Conservation (phyloP, 1,140 invertebrate genomes). For the Magallana gigas region DNA sequence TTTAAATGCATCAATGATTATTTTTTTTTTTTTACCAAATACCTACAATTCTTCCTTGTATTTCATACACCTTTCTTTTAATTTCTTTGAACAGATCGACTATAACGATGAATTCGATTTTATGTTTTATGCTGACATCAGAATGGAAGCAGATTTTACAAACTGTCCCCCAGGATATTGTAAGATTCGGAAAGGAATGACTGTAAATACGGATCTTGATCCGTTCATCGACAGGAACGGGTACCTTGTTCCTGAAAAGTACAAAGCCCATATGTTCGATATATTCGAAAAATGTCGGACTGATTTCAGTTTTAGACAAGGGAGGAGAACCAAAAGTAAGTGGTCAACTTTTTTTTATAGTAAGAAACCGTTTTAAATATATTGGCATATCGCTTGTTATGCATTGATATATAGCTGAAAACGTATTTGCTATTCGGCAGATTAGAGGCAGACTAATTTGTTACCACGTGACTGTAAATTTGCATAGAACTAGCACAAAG, state of each 20-base stretch:
- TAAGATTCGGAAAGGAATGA: slow-evolving; percentile 8
- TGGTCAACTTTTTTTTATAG: too few species aligned
- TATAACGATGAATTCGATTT: slow-evolving; percentile 40
- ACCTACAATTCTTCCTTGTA: too few species aligned
- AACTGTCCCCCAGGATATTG: slow-evolving; percentile 17
- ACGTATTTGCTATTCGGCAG: too few species aligned
- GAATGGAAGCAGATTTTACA: background rate
- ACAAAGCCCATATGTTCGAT: slow-evolving; percentile 2
- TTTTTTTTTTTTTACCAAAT: too few species aligned
- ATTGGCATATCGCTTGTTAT: too few species aligned
- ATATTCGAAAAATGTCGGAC: background rate
- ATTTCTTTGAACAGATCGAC: slow-evolving; percentile 2
- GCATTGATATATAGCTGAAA: too few species aligned
- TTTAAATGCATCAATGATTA: too few species aligned
- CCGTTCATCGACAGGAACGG: background rate
- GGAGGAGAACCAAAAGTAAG: background rate
- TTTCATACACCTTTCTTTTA: background rate
- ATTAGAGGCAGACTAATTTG: too few species aligned
- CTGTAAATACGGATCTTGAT: background rate
- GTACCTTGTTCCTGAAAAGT: background rate
- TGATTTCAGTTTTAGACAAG: background rate
- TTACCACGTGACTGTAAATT: too few species aligned
- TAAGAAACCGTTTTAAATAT: too few species aligned
- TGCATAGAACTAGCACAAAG: too few species aligned
- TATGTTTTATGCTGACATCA: slow-evolving; percentile 8